Percentiles rank a stretch among this genome's conserved stretches.
phyloP scores from a whole-genome alignment of 2,797 vertebrate genomes.

The Steatocranus sp. region DNA sequence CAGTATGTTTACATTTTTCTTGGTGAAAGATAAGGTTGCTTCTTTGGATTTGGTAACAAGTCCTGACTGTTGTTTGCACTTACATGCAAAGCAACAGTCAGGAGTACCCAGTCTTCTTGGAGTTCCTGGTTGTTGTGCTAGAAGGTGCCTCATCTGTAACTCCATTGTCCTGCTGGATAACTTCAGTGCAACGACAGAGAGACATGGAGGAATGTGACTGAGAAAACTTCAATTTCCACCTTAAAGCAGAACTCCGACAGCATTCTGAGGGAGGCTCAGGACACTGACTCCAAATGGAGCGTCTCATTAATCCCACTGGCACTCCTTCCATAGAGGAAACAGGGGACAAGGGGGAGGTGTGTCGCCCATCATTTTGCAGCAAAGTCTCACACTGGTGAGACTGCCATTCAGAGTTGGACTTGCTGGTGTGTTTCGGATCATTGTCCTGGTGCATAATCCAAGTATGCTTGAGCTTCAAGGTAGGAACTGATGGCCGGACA shows the following conservation, averaged over 20 bases:
- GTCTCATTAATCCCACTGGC: not conserved
- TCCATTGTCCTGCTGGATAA: accelerated
- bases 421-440: too few relatives aligned
- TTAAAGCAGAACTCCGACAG: not conserved
- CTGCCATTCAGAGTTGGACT: not conserved
- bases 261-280: not conserved
- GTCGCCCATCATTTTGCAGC: not conserved
- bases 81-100: not conserved
- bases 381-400: not conserved
- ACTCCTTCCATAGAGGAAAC: not conserved
- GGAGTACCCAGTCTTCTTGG: not conserved
- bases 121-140: not conserved
- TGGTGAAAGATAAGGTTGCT: accelerated
- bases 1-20: not conserved
- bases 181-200: not conserved
- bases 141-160: not conserved
- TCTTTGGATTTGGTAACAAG: not conserved
- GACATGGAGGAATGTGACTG: not conserved
- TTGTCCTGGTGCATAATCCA: too few relatives aligned
- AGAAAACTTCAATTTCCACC: not conserved
- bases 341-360: not conserved
- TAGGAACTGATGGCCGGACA: too few relatives aligned
- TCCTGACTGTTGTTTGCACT: not conserved
- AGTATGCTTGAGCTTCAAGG: too few relatives aligned
- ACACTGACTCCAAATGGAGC: not conserved